Percentiles rank a stretch among this genome's conserved stretches.
These are phyloP conservation scores for Ceratina calcarata DNA, from an alignment of 1,140 invertebrate species.

Conservation along the genomic window DNA sequence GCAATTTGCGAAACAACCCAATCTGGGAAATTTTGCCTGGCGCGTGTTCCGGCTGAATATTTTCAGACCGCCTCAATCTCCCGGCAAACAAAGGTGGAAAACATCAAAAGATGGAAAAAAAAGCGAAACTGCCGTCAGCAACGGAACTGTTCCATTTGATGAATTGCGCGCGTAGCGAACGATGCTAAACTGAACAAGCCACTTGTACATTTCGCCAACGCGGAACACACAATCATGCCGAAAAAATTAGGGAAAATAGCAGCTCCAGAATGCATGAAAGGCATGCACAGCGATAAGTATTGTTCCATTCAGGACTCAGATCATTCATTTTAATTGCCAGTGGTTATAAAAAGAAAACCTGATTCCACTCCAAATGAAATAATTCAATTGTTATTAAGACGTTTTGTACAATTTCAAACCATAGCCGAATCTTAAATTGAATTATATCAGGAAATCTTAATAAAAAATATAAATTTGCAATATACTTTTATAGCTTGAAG, in stretches of 20 bases:
- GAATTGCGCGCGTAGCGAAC: neutral
- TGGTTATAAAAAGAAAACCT: too few relatives aligned
- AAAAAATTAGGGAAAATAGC: neutral
- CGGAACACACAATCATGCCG: neutral
- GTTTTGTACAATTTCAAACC: too few relatives aligned
- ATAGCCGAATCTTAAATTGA: too few relatives aligned
- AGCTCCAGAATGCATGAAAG: too few relatives aligned
- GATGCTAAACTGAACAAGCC: constrained; percentile 1
- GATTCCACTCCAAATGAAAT: too few relatives aligned
- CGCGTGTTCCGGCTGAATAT: constrained; percentile 15
- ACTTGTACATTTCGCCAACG: neutral
- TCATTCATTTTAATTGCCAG: too few relatives aligned
- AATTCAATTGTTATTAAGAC: too few relatives aligned
- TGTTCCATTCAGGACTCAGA: too few relatives aligned
- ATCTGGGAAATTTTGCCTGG: constrained; percentile 5
- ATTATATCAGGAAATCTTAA: too few relatives aligned
- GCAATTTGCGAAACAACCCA: constrained; percentile 12
- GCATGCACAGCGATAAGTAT: too few relatives aligned
- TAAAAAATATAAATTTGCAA: too few relatives aligned
- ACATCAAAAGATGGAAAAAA: constrained; percentile 39
- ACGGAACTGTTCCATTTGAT: constrained; percentile 33
- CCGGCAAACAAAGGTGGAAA: constrained; percentile 31
- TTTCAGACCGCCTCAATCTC: constrained; percentile 25
- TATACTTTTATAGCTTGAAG: too few relatives aligned
- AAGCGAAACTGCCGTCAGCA: neutral